Evolutionary conservation across 1,140 invertebrate genomes (phyloP), one percentile per base, ranked within the genome.

Genomic region (Rhagoletis pomonella): DNA sequence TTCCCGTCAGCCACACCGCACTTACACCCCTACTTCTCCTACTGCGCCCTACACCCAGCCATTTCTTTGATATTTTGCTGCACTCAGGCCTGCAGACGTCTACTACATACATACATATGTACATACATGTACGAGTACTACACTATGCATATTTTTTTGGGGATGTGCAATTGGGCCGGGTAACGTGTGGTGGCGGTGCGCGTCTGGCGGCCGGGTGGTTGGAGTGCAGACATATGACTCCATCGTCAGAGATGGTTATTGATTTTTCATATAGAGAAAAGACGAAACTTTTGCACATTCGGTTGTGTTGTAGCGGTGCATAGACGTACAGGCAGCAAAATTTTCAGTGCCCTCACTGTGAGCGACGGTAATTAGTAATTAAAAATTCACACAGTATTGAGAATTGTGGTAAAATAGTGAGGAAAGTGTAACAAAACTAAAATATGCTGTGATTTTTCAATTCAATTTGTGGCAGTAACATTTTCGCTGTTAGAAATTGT

Each of bases 181-280:
- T 77, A 77, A 55, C 47, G 17, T 77, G 9, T 6, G 12, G n/a
- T n/a, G 44, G 44, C 5, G n/a, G n/a, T n/a, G n/a, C 44, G 17
- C 47, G 69, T 50, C 69, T 77, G 73, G 73, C 73, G 47, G 9
- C 44, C 73, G 50, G 19, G 47, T 81, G 73, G 73, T 81, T 86
- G 85, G 85, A 86, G 85, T 86, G 19, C 58, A 86, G 85, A 86
- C 85, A 86, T 60, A 44, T 65, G 62, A 65, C 85, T 86, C 85
- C 58, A 62, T 65, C 86, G 89, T 89, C 73, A 89, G 89, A 86
- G 87, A 89, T 90, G 89, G 85, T 87, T 90, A 90, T 90, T 90
- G 90, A 90, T 90, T 90, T 90, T 90, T 89, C 88, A 88, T 88
- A 87, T 86, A 87, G 88, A 88, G 87, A 89, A 85, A 65, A 86